Evolutionary conservation across 2,888 invertebrate species (phyloP), one percentile per base, ranked within the genome.

Genomic region (Acanthosoma haemorrhoidale): DNA sequence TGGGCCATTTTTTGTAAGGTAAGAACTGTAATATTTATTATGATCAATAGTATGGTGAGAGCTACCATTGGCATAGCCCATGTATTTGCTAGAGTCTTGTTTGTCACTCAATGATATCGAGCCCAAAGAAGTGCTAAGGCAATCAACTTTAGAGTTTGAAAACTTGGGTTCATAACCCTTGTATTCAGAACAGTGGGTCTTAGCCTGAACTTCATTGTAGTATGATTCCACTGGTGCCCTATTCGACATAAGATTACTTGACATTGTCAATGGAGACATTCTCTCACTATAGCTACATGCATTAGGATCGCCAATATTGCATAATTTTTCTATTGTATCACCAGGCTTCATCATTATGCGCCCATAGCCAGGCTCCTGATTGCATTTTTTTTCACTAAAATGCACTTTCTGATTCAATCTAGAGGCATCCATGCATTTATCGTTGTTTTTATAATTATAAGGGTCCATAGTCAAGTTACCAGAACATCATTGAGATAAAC

Each of bases 141-240:
- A 85, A 77, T 89, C 88, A 8, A 89, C 86, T 78, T 89, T 90
- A 64, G 90, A 89, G 38, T 89, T 88, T 51, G 89, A 88, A 78
- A 88, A 91, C 78, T 91, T 67, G 3, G 43, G 29, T n/a, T 67
- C 67, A 67, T 15, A 67, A 6, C n/a, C n/a, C 34, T 43, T 67
- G 16, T 67, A 67, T 34, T 67, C 67, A 31, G 51, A 39, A 15
- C 25, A 39, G 13, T 38, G 59, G 31, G 43, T 11, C 38, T 63
- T 63, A 25, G 15, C 57, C 21, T 8, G 32, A 15, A 34, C 29
- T 34, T 36, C 69, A 38, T 13, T 18, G 21, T 5, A 16, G 21
- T 51, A 67, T 51, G 57, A 51, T 9, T 67, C 67, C 13, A 16
- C 15, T 25, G 16, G 15, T 16, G 11, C 16, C 31, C 66, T 41